phyloP scores from a whole-genome alignment of 2,797 vertebrate species.

The Melanotaenia parkinsoni region DNA sequence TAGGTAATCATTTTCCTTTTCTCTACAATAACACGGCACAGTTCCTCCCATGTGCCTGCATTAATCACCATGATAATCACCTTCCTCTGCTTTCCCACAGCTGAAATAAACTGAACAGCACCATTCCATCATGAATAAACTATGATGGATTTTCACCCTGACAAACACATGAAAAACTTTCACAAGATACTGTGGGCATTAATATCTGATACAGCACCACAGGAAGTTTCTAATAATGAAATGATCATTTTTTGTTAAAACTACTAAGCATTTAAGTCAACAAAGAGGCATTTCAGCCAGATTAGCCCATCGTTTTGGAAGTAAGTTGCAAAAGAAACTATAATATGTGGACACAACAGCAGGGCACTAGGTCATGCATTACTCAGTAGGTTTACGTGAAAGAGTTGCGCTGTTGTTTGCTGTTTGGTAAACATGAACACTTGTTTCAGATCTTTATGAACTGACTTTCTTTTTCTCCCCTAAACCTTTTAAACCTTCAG shows the following conservation, averaged over 20 bases:
- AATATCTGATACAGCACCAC: conserved; percentile 32
- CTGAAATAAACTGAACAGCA: conserved; percentile 61
- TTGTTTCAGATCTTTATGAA: conserved; percentile 11
- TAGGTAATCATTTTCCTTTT: conserved; percentile 64
- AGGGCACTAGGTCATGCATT: not conserved
- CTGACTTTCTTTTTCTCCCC: not conserved
- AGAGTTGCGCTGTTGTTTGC: not conserved
- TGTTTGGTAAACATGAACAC: not conserved
- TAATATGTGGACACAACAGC: not conserved
- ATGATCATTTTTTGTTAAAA: conserved; percentile 29
- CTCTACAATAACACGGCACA: conserved; percentile 44
- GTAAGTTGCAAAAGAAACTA: not conserved
- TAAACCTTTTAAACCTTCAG: no score
- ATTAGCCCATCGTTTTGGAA: no score
- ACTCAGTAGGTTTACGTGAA: not conserved
- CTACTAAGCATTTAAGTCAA: conserved; percentile 1
- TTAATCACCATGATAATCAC: conserved; percentile 78
- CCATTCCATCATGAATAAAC: conserved; percentile 37
- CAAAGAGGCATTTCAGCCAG: not conserved
- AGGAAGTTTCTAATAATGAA: conserved; percentile 28
- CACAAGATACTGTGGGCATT: conserved; percentile 33
- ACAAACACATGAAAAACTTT: conserved; percentile 48
- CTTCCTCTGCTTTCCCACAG: conserved; percentile 57
- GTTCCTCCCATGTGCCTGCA: conserved; percentile 66
- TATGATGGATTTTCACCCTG: conserved; percentile 53